Conservation (phyloP, 2,797 vertebrate genomes). For the Simalia tracyae region DNA sequence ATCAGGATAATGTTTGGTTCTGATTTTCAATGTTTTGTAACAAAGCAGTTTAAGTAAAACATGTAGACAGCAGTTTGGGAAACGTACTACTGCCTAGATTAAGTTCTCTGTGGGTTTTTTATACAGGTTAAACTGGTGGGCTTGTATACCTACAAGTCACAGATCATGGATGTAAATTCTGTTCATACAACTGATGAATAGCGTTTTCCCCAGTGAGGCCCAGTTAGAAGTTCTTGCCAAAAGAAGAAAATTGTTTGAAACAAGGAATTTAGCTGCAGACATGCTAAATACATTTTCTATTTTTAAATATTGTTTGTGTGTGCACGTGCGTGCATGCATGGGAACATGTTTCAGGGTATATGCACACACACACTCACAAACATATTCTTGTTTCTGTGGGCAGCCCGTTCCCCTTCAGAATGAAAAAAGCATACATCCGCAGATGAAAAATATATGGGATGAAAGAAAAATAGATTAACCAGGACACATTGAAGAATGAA, state of each 20-base stretch:
- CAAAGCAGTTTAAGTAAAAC: constrained; percentile 33
- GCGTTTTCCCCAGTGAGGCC: neutral
- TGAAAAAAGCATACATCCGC: neutral
- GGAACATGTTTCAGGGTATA: neutral
- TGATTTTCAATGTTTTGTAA: constrained; percentile 38
- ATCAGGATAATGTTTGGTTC: constrained; percentile 29
- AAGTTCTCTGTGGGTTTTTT: constrained; percentile 42
- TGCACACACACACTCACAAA: neutral
- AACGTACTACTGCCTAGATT: constrained; percentile 48
- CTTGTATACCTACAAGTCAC: constrained; percentile 36
- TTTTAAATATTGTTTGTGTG: constrained; percentile 65
- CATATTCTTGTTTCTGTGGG: constrained; percentile 55
- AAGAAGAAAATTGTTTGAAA: constrained; percentile 15
- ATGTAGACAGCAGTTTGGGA: neutral
- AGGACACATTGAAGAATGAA: neutral
- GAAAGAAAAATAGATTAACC: neutral
- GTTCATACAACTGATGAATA: constrained; percentile 35
- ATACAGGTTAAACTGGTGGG: constrained; percentile 11
- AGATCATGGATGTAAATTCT: constrained; percentile 12
- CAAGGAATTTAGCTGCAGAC: constrained; percentile 22
- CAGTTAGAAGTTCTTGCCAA: constrained; percentile 13
- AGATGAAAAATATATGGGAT: neutral
- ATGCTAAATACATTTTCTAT: constrained; percentile 57
- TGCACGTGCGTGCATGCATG: neutral
- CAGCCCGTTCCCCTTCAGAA: neutral